Base-by-base conservation (phyloP, 2,113 vertebrate species). In the Corythaeola cristata region DNA sequence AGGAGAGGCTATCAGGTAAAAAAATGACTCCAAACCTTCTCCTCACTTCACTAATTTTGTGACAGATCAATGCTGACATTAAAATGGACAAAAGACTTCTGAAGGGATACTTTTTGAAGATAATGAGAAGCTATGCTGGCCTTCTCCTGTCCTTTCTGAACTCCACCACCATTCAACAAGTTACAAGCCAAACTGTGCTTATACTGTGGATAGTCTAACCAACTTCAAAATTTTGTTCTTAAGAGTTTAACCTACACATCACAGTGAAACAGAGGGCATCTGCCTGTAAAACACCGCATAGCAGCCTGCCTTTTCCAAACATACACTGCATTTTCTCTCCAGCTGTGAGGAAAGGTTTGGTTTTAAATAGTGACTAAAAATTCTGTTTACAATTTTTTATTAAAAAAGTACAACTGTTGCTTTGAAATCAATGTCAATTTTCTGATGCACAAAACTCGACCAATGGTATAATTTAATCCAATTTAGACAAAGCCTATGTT, bases 51-150 rank as follows among this genome's bases (percentile, higher is more conserved):
- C 12, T 50, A 39, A 66, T 39, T 66, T 41, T n/a, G 13, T 37
- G 55, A 66, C 11, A 77, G 39, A 87, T 30, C 41, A 74, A 58
- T 22, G 16, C 8, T 50, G 35, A 39, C n/a, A 23, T 28, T 66
- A 58, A 87, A 89, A 88, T 4, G 2, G 39, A 39, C 20, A 47
- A 68, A 37, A 41, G 2, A 56, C 11, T 64, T 60, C 24, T n/a
- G 18, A 91, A 72, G 9, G 8, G 13, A 18, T n/a, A 84, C 8
- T 24, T 77, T 72, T 24, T 58, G 47, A 85, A 71, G 32, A 53
- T 9, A 12, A 39, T 1, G 0, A 52, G 8, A 56, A 50, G 64
- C 30, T 72, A 49, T 2, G 1, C 26, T 2, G n/a, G 32, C 49
- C 27, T 72, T 60, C 50, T 76, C 71, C 35, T 50, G 18, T 33